These are phyloP conservation scores for Apolygus lucorum DNA, from an alignment of 1,140 invertebrate genomes.

Conservation along the genomic window DNA sequence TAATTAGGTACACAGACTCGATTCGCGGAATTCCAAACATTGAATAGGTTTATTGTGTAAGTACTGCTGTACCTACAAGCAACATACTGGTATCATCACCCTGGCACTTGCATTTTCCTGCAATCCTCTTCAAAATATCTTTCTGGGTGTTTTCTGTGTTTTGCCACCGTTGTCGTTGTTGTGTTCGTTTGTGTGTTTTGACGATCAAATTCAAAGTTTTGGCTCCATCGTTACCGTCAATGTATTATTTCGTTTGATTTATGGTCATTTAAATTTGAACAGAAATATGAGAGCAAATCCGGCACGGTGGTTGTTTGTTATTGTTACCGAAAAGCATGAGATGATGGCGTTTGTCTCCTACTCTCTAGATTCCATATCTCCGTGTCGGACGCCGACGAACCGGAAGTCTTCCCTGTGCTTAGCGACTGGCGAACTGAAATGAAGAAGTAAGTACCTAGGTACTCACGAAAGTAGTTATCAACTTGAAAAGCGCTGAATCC, in stretches of 20 bases:
- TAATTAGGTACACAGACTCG: too few species aligned
- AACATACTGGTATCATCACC: too few species aligned
- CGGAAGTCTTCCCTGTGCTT: neutral
- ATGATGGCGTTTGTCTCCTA: conserved; percentile 21
- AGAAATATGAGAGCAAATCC: too few species aligned
- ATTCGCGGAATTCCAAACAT: too few species aligned
- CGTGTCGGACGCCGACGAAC: conserved; percentile 27
- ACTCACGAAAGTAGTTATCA: too few species aligned
- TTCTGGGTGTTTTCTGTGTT: neutral
- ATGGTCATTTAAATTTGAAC: too few species aligned
- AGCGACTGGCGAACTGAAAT: conserved; percentile 27
- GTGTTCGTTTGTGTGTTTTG: neutral
- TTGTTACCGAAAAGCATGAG: conserved; percentile 15
- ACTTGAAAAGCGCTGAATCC: too few species aligned
- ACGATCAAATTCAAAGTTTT: neutral
- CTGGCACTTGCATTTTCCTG: neutral
- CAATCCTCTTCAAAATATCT: neutral
- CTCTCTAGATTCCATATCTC: conserved; percentile 29
- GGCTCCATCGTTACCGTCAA: too few species aligned
- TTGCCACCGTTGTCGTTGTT: conserved; percentile 3
- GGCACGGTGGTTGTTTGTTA: conserved; percentile 12
- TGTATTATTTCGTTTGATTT: too few species aligned
- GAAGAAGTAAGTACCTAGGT: conserved; percentile 28
- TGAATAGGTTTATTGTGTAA: too few species aligned
- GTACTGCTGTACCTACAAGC: too few species aligned